phyloP scores from a whole-genome alignment of 2,113 vertebrate genomes.

The Datnioides undecimradiatus region DNA sequence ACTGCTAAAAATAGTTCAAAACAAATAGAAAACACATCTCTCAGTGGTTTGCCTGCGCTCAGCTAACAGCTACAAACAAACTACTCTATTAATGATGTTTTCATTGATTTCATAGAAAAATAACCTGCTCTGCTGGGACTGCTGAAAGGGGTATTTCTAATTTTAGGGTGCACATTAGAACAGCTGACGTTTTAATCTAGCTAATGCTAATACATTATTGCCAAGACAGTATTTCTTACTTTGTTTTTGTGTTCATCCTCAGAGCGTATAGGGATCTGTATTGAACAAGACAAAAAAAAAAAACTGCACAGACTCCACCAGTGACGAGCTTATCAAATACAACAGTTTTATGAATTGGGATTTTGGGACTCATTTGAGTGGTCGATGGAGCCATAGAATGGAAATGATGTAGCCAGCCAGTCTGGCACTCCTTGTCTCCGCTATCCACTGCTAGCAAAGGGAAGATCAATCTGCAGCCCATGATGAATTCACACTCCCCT shows the following conservation, averaged over 20 bases:
- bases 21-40: background rate
- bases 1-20: background rate
- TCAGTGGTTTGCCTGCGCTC: background rate
- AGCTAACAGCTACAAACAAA: background rate
- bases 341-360: slow-evolving; percentile 13
- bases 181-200: background rate
- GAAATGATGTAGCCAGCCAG: slow-evolving; percentile 20
- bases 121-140: background rate
- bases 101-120: background rate
- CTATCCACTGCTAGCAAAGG: slow-evolving; percentile 14
- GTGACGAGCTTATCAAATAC: background rate
- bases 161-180: background rate
- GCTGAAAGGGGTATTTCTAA: background rate
- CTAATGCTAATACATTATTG: background rate
- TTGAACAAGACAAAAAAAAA: background rate
- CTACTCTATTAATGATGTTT: background rate
- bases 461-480: slow-evolving; percentile 48
- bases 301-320: background rate
- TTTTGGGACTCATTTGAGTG: background rate
- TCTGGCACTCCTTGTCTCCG: slow-evolving; percentile 25
- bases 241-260: background rate
- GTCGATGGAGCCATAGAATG: background rate
- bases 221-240: background rate
- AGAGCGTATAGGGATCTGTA: background rate
- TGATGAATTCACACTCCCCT: slow-evolving; percentile 29